Evolutionary conservation across 2,888 invertebrate genomes (phyloP).

Genomic region (Exocentrus adspersus): DNA sequence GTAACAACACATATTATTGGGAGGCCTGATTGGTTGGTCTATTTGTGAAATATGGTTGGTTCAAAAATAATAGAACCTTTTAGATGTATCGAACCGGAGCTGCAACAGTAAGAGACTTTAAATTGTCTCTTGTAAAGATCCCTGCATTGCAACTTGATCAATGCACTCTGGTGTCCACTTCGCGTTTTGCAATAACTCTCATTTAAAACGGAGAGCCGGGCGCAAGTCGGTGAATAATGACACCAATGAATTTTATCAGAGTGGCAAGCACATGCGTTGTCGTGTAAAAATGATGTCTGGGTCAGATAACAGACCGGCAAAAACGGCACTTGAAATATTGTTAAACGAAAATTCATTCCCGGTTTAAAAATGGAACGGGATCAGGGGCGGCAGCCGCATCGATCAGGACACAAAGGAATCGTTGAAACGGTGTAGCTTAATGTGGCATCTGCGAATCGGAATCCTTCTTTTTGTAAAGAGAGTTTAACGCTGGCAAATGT

Average conservation of each 20-base stretch:
- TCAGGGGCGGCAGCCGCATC: background rate
- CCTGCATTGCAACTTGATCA: too few species aligned
- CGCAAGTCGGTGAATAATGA: background rate
- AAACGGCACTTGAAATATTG: conserved; percentile 1
- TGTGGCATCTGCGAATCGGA: too few species aligned
- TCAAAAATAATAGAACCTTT: too few species aligned
- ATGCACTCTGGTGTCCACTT: background rate
- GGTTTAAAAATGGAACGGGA: background rate
- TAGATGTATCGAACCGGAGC: too few species aligned
- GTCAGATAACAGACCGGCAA: background rate
- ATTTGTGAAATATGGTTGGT: too few species aligned
- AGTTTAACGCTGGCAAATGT: too few species aligned
- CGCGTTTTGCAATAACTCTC: background rate
- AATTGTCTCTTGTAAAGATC: too few species aligned
- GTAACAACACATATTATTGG: too few species aligned
- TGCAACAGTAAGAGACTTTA: too few species aligned
- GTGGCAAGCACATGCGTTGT: conserved; percentile 1
- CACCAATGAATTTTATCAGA: background rate
- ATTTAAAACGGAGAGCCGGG: background rate
- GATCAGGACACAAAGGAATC: background rate
- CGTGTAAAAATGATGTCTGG: background rate
- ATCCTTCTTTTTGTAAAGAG: too few species aligned
- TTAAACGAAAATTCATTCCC: background rate
- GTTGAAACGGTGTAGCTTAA: background rate
- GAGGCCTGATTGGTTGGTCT: too few species aligned